phyloP scores from a whole-genome alignment of 2,888 invertebrate species.

The Endotricha flammealis region DNA sequence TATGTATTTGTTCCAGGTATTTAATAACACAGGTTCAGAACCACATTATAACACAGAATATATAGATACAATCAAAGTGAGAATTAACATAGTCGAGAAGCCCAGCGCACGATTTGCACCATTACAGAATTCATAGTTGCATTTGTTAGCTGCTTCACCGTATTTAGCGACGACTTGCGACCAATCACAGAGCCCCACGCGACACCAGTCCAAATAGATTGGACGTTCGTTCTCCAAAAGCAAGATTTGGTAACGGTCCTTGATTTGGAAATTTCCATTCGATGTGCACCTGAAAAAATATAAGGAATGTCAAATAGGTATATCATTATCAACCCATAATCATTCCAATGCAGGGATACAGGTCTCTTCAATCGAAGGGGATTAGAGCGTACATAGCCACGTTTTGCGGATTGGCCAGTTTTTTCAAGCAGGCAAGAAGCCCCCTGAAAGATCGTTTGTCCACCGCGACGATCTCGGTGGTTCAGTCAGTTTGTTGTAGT shows the following conservation, averaged over 20 bases:
- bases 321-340: too few species aligned
- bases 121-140: constrained; percentile 78
- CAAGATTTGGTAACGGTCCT: constrained; percentile 67
- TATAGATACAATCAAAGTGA: constrained; percentile 22
- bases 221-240: constrained; percentile 86
- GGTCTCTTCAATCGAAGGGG: too few species aligned
- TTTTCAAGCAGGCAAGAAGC: neutral
- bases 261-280: constrained; percentile 61
- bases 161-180: constrained; percentile 80
- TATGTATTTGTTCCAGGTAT: too few species aligned
- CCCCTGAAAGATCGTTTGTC: too few species aligned
- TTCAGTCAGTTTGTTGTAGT: too few species aligned
- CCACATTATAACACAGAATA: constrained; percentile 19
- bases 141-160: constrained; percentile 71
- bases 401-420: too few species aligned
- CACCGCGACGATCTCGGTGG: too few species aligned
- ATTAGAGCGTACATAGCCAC: too few species aligned
- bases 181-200: constrained; percentile 89
- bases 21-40: too few species aligned
- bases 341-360: too few species aligned
- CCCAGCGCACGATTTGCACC: constrained; percentile 31
- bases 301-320: neutral
- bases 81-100: constrained; percentile 23
- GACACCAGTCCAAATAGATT: constrained; percentile 82
- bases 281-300: constrained; percentile 70